Percentiles rank a stretch among this genome's conserved stretches.
phyloP scores from a whole-genome alignment of 1,140 invertebrate species.

The Thrips palmi region DNA sequence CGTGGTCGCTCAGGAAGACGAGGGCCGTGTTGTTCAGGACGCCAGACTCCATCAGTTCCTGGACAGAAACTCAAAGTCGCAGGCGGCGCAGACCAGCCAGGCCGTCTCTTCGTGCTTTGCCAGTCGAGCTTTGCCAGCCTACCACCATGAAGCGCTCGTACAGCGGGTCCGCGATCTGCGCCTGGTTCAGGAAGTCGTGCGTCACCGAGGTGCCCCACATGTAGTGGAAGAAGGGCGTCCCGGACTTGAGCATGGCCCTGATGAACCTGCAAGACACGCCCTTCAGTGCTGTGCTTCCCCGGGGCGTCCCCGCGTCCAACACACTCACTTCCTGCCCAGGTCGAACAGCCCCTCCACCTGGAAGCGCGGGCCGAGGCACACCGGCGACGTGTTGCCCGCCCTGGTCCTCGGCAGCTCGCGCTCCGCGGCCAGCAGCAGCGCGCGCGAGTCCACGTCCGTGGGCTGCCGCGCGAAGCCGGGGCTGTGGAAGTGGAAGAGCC shows the following conservation, averaged over 20 bases:
- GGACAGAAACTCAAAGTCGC: too few species aligned
- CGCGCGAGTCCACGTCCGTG: slow-evolving; percentile 63
- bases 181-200: slow-evolving; percentile 19
- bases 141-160: slow-evolving; percentile 36
- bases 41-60: slow-evolving; percentile 31
- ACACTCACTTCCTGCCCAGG: slow-evolving; percentile 16
- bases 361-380: too few species aligned
- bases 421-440: slow-evolving; percentile 47
- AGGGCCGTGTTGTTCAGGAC: slow-evolving; percentile 47
- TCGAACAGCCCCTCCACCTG: slow-evolving; percentile 16
- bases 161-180: slow-evolving; percentile 36
- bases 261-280: slow-evolving; percentile 2
- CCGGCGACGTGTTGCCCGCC: too few species aligned
- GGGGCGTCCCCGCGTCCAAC: too few species aligned
- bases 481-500: slow-evolving; percentile 65
- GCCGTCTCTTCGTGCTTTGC: slow-evolving; percentile 3
- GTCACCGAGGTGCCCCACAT: slow-evolving; percentile 18
- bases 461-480: slow-evolving; percentile 57
- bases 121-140: slow-evolving; percentile 22
- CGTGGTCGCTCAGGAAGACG: slow-evolving; percentile 82
- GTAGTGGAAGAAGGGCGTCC: slow-evolving; percentile 22
- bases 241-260: slow-evolving; percentile 12
- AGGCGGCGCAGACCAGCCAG: too few species aligned
- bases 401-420: slow-evolving; percentile 13
- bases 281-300: not conserved